phyloP scores from a whole-genome alignment of 2,113 vertebrate genomes.

The Copsychus sechellarum region DNA sequence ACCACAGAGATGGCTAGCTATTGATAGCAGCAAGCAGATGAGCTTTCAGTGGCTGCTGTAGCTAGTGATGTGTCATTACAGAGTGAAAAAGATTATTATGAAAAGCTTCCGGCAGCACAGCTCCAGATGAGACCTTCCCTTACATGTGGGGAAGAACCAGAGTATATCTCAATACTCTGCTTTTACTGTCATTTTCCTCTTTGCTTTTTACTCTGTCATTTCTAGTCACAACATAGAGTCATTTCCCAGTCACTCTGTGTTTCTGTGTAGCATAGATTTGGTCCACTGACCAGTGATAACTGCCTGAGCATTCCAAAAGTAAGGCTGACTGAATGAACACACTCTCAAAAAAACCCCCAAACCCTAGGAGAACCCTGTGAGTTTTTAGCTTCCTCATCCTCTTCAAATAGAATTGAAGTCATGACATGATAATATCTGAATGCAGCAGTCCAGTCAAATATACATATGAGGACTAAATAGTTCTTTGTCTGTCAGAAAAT shows the following conservation, averaged over 20 bases:
- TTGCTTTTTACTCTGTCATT: neutral
- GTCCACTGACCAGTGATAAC: neutral
- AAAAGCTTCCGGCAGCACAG: neutral
- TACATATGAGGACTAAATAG: neutral
- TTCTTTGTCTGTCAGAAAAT: neutral
- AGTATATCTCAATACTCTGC: neutral
- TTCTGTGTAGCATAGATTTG: neutral
- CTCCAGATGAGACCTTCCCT: neutral
- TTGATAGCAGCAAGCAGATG: neutral
- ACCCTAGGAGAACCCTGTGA: neutral
- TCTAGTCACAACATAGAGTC: neutral
- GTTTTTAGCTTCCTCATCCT: neutral
- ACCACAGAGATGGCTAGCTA: neutral
- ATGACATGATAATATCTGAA: neutral
- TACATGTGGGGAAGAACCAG: neutral
- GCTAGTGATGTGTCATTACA: neutral
- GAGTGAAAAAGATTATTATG: neutral
- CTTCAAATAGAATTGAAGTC: neutral
- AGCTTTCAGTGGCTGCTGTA: neutral
- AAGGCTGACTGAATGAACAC: neutral
- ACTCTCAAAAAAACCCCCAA: fast-evolving
- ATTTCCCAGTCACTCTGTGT: neutral
- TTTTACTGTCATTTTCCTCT: neutral
- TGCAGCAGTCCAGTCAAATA: neutral
- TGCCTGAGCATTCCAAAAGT: neutral